These are phyloP conservation scores for Xiphophorus birchmanni DNA, from an alignment of 2,797 vertebrate species.

Conservation along the genomic window DNA sequence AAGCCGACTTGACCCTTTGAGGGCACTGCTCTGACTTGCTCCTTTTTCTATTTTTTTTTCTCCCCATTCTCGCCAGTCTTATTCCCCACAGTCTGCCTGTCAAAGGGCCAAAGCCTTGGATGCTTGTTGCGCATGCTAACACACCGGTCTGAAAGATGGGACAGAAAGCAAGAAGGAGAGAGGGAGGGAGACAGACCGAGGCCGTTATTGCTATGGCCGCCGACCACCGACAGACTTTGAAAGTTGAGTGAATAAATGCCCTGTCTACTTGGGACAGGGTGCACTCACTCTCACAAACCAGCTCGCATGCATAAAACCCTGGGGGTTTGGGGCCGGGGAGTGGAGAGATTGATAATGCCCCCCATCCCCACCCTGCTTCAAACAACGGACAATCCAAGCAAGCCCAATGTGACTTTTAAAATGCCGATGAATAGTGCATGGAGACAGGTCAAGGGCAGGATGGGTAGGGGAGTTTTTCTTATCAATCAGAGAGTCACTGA, in stretches of 20 bases:
- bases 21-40: slow-evolving; percentile 65
- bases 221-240: slow-evolving; percentile 72
- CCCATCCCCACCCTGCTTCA: slow-evolving; percentile 53
- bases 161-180: slow-evolving; percentile 34
- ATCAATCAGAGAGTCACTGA: slow-evolving; percentile 78
- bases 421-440: slow-evolving; percentile 81
- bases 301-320: slow-evolving; percentile 80
- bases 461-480: slow-evolving; percentile 75
- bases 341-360: slow-evolving; percentile 79
- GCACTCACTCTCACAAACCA: slow-evolving; percentile 75
- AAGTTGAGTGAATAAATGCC: slow-evolving; percentile 81
- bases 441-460: slow-evolving; percentile 80
- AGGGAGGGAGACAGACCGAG: slow-evolving; percentile 62
- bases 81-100: slow-evolving; percentile 74
- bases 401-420: slow-evolving; percentile 80
- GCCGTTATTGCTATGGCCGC: slow-evolving; percentile 67
- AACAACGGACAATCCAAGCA: slow-evolving; percentile 77
- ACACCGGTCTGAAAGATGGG: slow-evolving; percentile 59
- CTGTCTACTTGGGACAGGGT: slow-evolving; percentile 75
- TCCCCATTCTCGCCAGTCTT: slow-evolving; percentile 58
- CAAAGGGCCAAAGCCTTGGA: slow-evolving; percentile 72
- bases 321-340: slow-evolving; percentile 63
- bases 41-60: slow-evolving; percentile 59
- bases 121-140: slow-evolving; percentile 79
- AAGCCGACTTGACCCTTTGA: slow-evolving; percentile 63